Base-by-base conservation (phyloP, 2,888 invertebrate genomes). In the Malthinus seriepunctatus region DNA sequence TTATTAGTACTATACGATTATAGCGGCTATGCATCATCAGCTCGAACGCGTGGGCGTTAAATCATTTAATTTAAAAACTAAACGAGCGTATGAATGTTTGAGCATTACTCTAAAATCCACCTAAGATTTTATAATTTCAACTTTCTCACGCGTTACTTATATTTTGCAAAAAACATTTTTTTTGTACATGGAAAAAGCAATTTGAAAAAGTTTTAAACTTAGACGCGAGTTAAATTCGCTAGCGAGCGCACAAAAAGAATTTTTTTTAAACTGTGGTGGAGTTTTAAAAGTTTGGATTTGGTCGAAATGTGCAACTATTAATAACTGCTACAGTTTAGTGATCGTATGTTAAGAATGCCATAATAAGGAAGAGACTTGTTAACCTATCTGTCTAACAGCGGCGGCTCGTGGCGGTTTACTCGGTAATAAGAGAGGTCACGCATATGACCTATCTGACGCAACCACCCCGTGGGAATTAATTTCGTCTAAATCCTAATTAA, bases 291-390 rank as follows among this genome's bases (percentile, higher is more conserved):
- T n/a, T n/a, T n/a, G n/a, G n/a, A n/a, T 12, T 38, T 38, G 11
- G 38, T 7, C 1, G 38, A 8, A 47, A 34, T 34, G 33, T 32
- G 14, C 69, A 66, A 55, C 65, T 63, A 62, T 65, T 61, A 60
- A 69, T 68, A 66, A 65, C 33, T 33, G 32, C 45, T 42, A 45
- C 48, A 35, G 42, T 64, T 65, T 14, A 70, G 69, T 65, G 70
- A 71, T 72, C 72, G 72, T 69, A 70, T 72, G 72, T 75, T 71
- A 69, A 73, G 69, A 72, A 71, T 71, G 70, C 69, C 66, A 68
- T 75, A 76, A 75, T 75, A 73, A 76, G 76, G 75, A 76, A 75
- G 72, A 72, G 70, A 71, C 74, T 75, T 73, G 72, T 75, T 74
- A 75, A 51, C 48, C 15, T 47, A 47, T 51, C 47, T 52, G 44